phyloP scores from a whole-genome alignment of 2,113 vertebrate genomes.

The Pachycephala philippinensis region DNA sequence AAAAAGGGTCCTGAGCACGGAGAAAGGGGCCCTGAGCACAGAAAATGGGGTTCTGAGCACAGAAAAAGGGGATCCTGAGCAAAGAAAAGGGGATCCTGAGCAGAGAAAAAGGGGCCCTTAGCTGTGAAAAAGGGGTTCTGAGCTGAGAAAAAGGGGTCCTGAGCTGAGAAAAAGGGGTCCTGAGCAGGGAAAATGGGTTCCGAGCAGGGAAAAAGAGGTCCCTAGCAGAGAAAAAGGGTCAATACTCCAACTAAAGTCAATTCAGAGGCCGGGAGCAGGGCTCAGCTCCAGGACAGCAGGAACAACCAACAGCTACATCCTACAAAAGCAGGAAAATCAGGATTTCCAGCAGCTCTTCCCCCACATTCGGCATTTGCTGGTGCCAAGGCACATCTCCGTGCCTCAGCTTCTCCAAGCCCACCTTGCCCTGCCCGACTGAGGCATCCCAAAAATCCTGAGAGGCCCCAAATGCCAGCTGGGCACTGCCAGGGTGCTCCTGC shows the following conservation, averaged over 20 bases:
- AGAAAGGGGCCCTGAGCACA: too few species aligned
- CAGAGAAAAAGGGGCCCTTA: background rate
- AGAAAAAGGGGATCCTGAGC: too few species aligned
- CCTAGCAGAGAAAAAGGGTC: background rate
- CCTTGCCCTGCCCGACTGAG: background rate
- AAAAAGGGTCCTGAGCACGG: too few species aligned
- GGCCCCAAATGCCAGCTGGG: too few species aligned
- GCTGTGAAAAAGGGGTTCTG: too few species aligned
- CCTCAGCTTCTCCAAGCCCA: background rate
- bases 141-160: background rate
- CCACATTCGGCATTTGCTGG: rapidly evolving
- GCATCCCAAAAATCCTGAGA: background rate
- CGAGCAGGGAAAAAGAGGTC: background rate
- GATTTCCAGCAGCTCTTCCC: background rate
- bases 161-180: background rate
- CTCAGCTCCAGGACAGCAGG: background rate
- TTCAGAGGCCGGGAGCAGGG: background rate
- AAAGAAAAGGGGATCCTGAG: background rate
- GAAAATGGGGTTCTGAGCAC: background rate
- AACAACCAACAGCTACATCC: background rate
- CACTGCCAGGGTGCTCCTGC: background rate
- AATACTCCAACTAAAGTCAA: background rate
- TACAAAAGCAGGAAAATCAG: background rate
- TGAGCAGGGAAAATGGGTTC: background rate
- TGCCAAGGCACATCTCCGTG: background rate